Base-by-base conservation (phyloP, 2,888 invertebrate genomes). In the Leptopilina drosophilae region DNA sequence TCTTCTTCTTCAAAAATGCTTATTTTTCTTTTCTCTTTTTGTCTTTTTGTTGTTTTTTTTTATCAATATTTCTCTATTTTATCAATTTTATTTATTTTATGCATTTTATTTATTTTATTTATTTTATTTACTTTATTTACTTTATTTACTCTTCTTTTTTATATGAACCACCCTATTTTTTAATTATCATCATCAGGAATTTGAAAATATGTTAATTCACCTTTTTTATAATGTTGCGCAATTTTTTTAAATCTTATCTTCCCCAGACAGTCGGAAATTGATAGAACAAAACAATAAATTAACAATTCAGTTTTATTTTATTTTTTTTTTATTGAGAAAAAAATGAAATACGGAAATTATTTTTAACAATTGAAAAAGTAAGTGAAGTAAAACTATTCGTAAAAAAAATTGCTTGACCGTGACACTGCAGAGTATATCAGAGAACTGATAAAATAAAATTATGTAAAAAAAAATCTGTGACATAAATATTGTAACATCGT, bases 201-300 rank as follows among this genome's bases (percentile, higher is more conserved):
- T n/a, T 56, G 12, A 56, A 56, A 59, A 5, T 15, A 59, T 59
- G 5, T 59, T 59, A 6, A 59, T 59, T 59, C n/a, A n/a, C 59
- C 15, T 59, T 15, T 62, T 33, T 62, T 20, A 62, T 62, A 20
- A 15, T 15, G 20, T 62, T 62, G 62, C 20, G 20, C 62, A 62
- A 62, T 3, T 62, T 15, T n/a, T 59, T n/a, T n/a, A 15, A 59
- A n/a, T 15, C 14, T 59, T 15, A 62, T 62, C 62, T 62, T 62
- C 8, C 15, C 15, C 15, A 62, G 62, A 62, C 62, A 62, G 62
- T 62, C 62, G 62, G 62, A 62, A 62, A 62, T 62, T 62, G 62
- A 62, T 62, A 62, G 59, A 15, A 59, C n/a, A 59, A 9, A 11
- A 9, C 49, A 49, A 49, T 49, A 49, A 49, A 49, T 7, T 62